Conservation (phyloP, 2,113 vertebrate genomes). For the Ptychochromis oligacanthus region DNA sequence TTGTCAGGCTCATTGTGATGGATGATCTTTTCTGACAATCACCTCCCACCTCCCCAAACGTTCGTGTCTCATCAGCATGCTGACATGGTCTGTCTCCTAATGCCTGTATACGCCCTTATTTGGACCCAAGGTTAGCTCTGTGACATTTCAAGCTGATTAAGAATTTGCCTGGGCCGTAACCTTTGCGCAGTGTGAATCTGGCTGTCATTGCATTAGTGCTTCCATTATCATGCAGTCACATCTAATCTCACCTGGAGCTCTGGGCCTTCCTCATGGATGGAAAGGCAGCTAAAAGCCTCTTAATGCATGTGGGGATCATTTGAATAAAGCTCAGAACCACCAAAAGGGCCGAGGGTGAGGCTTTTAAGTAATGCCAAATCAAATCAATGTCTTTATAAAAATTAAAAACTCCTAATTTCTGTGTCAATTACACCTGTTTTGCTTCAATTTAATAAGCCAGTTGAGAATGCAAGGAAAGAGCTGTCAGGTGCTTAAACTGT, state of each 20-base stretch:
- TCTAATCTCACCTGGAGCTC: slow-evolving; percentile 73
- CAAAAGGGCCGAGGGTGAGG: slow-evolving; percentile 24
- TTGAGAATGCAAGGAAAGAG: slow-evolving; percentile 6
- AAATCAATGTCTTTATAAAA: slow-evolving; percentile 37
- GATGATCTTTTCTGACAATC: background rate
- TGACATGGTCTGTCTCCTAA: slow-evolving; percentile 51
- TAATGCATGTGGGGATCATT: slow-evolving; percentile 65
- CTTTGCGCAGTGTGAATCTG: slow-evolving; percentile 68
- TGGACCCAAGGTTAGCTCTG: slow-evolving; percentile 68
- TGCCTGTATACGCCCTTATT: slow-evolving; percentile 57
- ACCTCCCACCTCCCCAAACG: background rate
- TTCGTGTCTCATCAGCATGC: slow-evolving; percentile 37
- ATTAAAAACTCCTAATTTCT: slow-evolving; percentile 15
- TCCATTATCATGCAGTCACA: slow-evolving; percentile 80
- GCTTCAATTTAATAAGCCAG: slow-evolving; percentile 25
- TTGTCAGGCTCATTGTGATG: too few relatives aligned
- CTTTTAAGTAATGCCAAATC: slow-evolving; percentile 51
- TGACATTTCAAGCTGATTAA: slow-evolving; percentile 81
- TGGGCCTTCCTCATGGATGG: slow-evolving; percentile 30
- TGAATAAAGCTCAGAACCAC: slow-evolving; percentile 46
- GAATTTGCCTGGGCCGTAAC: slow-evolving; percentile 71
- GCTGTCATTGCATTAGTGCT: slow-evolving; percentile 74
- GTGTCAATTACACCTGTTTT: slow-evolving; percentile 32
- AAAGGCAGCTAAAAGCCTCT: slow-evolving; percentile 54
- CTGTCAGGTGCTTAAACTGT: background rate